phyloP scores from a whole-genome alignment of 2,888 invertebrate species.

The Euclidia mi region DNA sequence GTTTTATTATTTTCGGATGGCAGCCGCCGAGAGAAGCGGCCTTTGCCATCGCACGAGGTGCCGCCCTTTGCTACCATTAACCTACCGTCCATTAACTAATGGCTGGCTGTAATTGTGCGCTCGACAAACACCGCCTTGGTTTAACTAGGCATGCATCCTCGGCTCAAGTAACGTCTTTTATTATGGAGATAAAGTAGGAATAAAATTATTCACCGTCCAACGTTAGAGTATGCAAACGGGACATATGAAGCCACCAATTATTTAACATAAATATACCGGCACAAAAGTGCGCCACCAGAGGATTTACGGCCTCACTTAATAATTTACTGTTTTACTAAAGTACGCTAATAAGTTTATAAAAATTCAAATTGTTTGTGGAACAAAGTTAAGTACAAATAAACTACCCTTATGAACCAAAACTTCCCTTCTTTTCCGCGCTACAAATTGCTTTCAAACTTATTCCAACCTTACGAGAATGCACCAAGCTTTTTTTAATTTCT shows the following conservation, averaged over 20 bases:
- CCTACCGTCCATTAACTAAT: slow-evolving; percentile 83
- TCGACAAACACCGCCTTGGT: slow-evolving; percentile 68
- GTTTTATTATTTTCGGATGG: slow-evolving; percentile 45
- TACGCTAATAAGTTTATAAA: not conserved
- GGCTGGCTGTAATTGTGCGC: slow-evolving; percentile 68
- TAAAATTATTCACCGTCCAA: slow-evolving; percentile 22
- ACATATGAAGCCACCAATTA: slow-evolving; percentile 21
- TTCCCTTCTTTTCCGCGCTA: not conserved
- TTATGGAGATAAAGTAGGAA: slow-evolving; percentile 28
- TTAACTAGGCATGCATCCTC: slow-evolving; percentile 61
- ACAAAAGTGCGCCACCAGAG: not conserved
- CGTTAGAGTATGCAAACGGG: slow-evolving; percentile 21
- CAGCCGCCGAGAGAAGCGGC: slow-evolving; percentile 35
- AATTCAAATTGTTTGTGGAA: not conserved
- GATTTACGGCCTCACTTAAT: not conserved
- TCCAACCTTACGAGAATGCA: slow-evolving; percentile 2
- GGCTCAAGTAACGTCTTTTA: slow-evolving; percentile 46
- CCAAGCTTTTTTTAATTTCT: not conserved
- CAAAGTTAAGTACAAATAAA: not conserved
- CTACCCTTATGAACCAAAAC: slow-evolving; percentile 1
- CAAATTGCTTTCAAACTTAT: slow-evolving; percentile 6
- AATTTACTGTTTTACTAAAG: not conserved
- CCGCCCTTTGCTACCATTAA: slow-evolving; percentile 68
- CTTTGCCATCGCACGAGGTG: slow-evolving; percentile 56
- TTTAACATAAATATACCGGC: slow-evolving; percentile 1